Evolutionary conservation across 92 coral and sea anemone genomes (phyloP), one percentile per base, ranked within the genome.

Genomic region (Hydrozoanthus gracilis): DNA sequence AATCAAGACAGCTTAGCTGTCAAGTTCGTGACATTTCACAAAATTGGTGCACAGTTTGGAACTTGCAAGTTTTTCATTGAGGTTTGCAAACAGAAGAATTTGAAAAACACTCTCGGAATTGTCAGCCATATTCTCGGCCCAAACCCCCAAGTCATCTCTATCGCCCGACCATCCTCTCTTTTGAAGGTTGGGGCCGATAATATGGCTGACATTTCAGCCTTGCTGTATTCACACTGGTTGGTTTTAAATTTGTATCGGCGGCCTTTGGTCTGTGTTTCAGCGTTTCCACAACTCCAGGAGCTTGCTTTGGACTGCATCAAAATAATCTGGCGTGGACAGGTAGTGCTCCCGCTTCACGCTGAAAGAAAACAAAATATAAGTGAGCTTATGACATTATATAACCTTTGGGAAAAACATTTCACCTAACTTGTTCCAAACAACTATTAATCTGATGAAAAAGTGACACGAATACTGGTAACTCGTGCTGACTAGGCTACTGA

Each of bases 331-430:
- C 15, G 99, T 96, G 27, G 96, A 90, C 74, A 94, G 87, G 89
- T 95, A 96, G n/a, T 96, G 99, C 70, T 93, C 98, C 27, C 99
- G 93, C 86, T 95, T 93, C 48, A 96, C 99, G 49, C 99, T 96
- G 88, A 11, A 92, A 88, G 52, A 72, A 65, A 80, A 50, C 49
- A 65, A 20, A 67, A 18, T 44, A 49, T 8, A 27, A 27, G 39
- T 27, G 39, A 27, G 39, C 39, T 27, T 27, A 27, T 27, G 39
- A 27, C 39, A 27, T 27, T 27, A 27, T 27, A 27, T 0, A 27
- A 27, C 39, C 39, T 27, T 27, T 27, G 39, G 39, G 39, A 27
- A 27, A 27, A 27, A 27, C 39, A 27, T 2, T 27, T 27, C 39
- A 27, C 39, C 39, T 2, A 27, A 27, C 39, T 27, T 2, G 39